Conservation (phyloP, 2,113 vertebrate genomes). For the Saimiri boliviensis region DNA sequence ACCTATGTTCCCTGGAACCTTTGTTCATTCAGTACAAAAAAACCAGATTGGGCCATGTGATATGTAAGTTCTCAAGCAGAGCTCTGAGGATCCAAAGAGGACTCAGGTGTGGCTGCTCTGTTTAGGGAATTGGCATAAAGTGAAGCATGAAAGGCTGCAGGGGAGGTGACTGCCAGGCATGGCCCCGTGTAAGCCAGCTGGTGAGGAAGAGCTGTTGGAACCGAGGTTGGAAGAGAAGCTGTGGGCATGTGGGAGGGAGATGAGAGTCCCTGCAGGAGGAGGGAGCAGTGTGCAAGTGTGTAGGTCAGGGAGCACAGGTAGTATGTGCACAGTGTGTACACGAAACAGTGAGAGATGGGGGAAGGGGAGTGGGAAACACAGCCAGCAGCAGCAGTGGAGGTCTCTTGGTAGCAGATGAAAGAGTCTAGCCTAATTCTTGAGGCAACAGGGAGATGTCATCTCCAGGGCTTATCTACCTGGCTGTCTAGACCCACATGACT, state of each 20-base stretch:
- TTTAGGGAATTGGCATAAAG: not conserved
- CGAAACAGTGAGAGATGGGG: not conserved
- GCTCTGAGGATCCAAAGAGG: not conserved
- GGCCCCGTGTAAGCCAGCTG: accelerated
- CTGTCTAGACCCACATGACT: not conserved
- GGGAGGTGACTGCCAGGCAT: accelerated
- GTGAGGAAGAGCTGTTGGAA: not conserved
- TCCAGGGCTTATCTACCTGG: too few relatives aligned
- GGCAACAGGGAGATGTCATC: not conserved
- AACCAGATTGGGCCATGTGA: too few relatives aligned
- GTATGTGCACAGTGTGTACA: too few relatives aligned
- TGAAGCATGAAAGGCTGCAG: not conserved
- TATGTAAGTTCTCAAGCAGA: not conserved
- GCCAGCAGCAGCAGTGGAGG: accelerated
- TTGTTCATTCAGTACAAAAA: not conserved
- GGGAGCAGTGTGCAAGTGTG: accelerated
- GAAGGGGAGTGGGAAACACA: not conserved
- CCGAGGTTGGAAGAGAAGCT: too few relatives aligned
- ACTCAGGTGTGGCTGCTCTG: not conserved
- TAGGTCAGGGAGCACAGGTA: not conserved
- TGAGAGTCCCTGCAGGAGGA: not conserved
- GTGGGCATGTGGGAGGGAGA: accelerated
- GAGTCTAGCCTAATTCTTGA: not conserved
- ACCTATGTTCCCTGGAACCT: not conserved
- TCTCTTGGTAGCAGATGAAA: not conserved